These are phyloP conservation scores for Aptenodytes forsteri DNA, from an alignment of 2,113 vertebrate species.

Conservation along the genomic window DNA sequence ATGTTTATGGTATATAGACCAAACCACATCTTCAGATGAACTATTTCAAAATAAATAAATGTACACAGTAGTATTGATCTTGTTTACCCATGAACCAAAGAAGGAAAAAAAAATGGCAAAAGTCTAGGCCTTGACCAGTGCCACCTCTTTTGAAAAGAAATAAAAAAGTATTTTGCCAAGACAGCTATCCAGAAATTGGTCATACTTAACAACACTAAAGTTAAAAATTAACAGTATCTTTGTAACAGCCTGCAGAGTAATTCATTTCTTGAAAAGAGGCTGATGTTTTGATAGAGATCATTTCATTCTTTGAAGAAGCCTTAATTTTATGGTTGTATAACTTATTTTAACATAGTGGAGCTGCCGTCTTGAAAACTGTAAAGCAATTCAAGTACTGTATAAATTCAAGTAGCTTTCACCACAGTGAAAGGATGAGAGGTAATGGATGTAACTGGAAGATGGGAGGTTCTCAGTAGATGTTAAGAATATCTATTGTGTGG, in stretches of 20 bases:
- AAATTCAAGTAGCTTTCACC: background rate
- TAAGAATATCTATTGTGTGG: background rate
- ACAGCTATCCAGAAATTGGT: background rate
- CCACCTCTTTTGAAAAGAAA: background rate
- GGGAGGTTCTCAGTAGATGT: background rate
- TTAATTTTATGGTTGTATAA: background rate
- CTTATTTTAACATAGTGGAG: background rate
- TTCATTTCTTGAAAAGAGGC: background rate
- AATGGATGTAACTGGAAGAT: background rate
- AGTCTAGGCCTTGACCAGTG: background rate
- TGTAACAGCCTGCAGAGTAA: background rate
- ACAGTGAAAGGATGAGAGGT: background rate
- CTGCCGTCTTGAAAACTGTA: background rate
- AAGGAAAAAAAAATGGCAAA: background rate
- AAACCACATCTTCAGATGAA: background rate
- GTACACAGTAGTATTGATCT: background rate
- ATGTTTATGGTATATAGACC: background rate
- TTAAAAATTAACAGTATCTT: background rate
- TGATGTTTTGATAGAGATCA: background rate
- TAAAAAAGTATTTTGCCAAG: background rate
- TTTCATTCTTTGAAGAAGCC: background rate
- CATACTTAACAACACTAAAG: background rate
- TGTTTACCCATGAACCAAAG: background rate
- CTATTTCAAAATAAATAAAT: background rate
- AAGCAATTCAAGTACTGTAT: background rate